A percentile compares a stretch with the other conserved stretches of the same genome.
These are phyloP conservation scores for Kryphioiulus occultus DNA, from an alignment of 2,888 invertebrate species.

Conservation along the genomic window DNA sequence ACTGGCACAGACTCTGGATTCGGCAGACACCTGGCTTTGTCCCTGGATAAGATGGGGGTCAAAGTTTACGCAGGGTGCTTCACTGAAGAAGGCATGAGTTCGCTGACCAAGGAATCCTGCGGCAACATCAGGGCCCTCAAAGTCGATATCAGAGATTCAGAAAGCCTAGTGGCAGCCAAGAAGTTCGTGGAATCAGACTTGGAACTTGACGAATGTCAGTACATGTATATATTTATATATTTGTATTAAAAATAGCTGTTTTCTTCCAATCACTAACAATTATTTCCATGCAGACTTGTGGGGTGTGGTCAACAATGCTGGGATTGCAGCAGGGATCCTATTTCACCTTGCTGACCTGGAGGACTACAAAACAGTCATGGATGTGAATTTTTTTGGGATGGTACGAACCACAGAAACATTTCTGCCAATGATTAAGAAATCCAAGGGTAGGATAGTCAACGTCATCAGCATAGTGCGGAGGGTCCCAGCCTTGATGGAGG, in stretches of 20 bases:
- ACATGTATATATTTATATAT: too few species aligned
- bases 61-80: constrained; percentile 43
- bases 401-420: not conserved
- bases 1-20: constrained; percentile 44
- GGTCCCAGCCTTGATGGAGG: not conserved
- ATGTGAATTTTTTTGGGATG: constrained; percentile 44
- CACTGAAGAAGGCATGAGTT: not conserved
- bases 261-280: too few species aligned
- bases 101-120: not conserved
- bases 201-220: not conserved
- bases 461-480: constrained; percentile 37
- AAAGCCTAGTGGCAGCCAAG: not conserved
- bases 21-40: not conserved
- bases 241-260: too few species aligned
- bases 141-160: not conserved
- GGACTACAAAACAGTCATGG: constrained; percentile 41
- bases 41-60: not conserved
- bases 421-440: constrained; percentile 34
- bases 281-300: not conserved
- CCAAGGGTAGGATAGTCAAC: constrained; percentile 34
- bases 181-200: constrained; percentile 36
- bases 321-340: not conserved
- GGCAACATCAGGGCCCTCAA: not conserved
- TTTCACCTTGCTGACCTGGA: constrained; percentile 27
- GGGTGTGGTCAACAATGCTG: constrained; percentile 46